A percentile compares a stretch with the other conserved stretches of the same genome.
Evolutionary conservation across 2,797 vertebrate species (phyloP).

Genomic region (Peromyscus melanophrys): DNA sequence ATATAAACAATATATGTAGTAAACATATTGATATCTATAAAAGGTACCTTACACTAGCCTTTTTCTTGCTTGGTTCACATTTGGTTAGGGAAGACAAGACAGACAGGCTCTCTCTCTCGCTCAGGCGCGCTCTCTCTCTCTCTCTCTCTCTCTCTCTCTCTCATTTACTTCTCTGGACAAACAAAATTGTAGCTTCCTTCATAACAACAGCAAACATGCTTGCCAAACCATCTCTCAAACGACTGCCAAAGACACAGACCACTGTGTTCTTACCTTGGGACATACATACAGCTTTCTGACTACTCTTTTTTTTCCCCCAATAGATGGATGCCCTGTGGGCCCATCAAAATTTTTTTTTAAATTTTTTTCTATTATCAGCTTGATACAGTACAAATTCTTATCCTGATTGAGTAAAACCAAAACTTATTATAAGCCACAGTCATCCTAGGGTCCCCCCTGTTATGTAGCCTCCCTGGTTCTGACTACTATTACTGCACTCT

Average conservation of each 20-base stretch:
- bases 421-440: too few relatives aligned
- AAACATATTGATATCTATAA: background rate
- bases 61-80: background rate
- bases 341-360: too few relatives aligned
- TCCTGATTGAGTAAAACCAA: too few relatives aligned
- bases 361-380: too few relatives aligned
- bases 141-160: too few relatives aligned
- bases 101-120: background rate
- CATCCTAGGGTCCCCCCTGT: too few relatives aligned
- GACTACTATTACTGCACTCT: background rate
- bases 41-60: background rate
- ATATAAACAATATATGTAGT: background rate
- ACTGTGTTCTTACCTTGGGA: background rate
- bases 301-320: too few relatives aligned
- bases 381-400: too few relatives aligned
- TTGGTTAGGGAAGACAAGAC: background rate
- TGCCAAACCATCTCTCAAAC: background rate
- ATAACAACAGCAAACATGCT: too few relatives aligned
- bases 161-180: background rate
- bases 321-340: too few relatives aligned
- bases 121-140: too few relatives aligned
- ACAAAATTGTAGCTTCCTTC: background rate
- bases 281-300: background rate
- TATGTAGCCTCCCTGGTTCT: background rate
- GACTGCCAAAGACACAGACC: background rate